Conservation (phyloP, 2,888 invertebrate genomes). For the Ditylenchus weischeri region DNA sequence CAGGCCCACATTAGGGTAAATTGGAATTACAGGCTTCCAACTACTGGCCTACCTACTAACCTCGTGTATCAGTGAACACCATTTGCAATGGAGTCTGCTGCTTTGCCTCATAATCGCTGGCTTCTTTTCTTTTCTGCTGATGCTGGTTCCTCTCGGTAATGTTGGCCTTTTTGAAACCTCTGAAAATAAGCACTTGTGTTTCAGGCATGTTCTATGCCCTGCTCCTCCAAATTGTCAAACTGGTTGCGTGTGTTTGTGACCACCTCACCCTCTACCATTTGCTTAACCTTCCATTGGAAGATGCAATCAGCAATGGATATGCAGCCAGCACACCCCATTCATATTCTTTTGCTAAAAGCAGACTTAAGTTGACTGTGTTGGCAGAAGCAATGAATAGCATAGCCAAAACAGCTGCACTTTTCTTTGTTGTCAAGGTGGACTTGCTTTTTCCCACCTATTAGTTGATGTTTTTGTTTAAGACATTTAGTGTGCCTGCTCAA, state of each 20-base stretch:
- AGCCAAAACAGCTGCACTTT: no score
- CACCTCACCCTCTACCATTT: background rate
- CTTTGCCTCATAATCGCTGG: background rate
- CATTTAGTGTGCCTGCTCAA: background rate
- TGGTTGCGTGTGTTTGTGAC: background rate
- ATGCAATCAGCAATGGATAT: no score
- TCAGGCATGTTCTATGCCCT: constrained; percentile 6
- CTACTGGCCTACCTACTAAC: background rate
- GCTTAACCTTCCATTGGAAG: no score
- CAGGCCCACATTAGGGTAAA: no score
- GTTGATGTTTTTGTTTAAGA: background rate
- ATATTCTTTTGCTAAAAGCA: no score
- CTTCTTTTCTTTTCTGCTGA: background rate
- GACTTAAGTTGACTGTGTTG: no score
- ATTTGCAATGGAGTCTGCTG: background rate
- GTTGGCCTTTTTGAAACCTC: no score
- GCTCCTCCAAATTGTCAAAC: background rate
- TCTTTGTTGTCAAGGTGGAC: no score
- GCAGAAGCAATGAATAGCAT: no score
- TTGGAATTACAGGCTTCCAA: background rate
- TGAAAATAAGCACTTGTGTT: background rate
- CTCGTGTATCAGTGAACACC: background rate
- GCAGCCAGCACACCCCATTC: no score
- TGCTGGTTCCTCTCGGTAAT: constrained; percentile 1
- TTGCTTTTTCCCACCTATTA: no score